Conservation (phyloP, 2,888 invertebrate genomes). For the Pachymerium ferrugineum region DNA sequence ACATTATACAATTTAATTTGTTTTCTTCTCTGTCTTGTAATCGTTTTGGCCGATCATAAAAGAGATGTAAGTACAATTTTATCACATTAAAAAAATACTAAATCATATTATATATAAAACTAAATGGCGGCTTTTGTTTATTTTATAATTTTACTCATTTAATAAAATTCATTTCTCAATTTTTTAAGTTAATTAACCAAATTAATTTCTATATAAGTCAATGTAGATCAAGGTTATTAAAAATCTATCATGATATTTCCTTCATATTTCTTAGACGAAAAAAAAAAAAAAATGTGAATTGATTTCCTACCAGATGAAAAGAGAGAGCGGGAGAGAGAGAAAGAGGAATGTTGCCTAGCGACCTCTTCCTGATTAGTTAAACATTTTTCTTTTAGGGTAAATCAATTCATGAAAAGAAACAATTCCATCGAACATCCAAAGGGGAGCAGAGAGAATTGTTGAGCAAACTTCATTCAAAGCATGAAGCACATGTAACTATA, state of each 20-base stretch:
- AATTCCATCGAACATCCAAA: not conserved
- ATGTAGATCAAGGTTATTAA: too few species aligned
- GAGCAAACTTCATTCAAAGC: not conserved
- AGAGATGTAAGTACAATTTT: not conserved
- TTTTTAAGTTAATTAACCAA: too few species aligned
- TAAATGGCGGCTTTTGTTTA: too few species aligned
- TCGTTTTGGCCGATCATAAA: not conserved
- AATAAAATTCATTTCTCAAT: too few species aligned
- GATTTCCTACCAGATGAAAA: not conserved
- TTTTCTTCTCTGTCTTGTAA: not conserved
- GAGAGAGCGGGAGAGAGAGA: too few species aligned
- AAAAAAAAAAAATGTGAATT: too few species aligned
- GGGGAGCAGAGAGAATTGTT: not conserved
- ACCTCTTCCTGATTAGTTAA: not conserved
- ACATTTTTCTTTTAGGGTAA: not conserved
- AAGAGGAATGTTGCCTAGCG: not conserved
- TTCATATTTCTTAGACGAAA: too few species aligned
- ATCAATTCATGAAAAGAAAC: conserved; percentile 2
- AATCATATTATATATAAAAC: too few species aligned
- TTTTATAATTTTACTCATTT: too few species aligned
- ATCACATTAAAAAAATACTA: too few species aligned
- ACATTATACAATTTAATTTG: not conserved
- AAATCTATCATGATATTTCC: too few species aligned
- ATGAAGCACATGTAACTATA: not conserved
- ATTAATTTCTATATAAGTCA: too few species aligned